phyloP scores from a whole-genome alignment of 1,140 invertebrate species.

The Ladona fulva region DNA sequence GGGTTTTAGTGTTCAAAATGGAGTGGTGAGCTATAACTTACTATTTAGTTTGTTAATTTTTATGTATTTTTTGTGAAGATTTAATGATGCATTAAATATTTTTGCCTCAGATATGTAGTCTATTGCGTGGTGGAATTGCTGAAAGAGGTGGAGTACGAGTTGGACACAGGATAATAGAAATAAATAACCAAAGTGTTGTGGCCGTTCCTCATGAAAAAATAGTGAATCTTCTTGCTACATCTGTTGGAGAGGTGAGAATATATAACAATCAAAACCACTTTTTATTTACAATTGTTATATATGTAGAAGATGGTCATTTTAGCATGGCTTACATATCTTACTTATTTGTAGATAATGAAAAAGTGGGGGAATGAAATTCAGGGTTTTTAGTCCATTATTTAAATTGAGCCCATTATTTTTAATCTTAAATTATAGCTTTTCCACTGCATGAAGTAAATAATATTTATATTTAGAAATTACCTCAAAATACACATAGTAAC shows the following conservation, averaged over 20 bases:
- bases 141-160: constrained; percentile 97
- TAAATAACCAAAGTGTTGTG: constrained; percentile 98
- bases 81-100: constrained; percentile 15
- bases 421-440: too few species aligned
- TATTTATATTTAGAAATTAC: too few species aligned
- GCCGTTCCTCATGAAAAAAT: constrained; percentile 99
- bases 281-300: too few species aligned
- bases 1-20: constrained; percentile 99
- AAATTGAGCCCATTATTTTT: too few species aligned
- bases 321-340: too few species aligned
- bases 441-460: too few species aligned
- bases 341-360: too few species aligned
- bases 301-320: too few species aligned
- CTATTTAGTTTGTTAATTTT: too few species aligned
- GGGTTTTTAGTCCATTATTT: too few species aligned
- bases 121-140: constrained; percentile 94
- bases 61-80: neutral
- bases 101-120: constrained; percentile 81
- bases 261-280: neutral
- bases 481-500: too few species aligned
- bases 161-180: constrained; percentile 98
- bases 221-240: constrained; percentile 95
- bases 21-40: constrained; percentile 67
- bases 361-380: too few species aligned
- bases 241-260: constrained; percentile 86